Evolutionary conservation across 2,888 invertebrate species (phyloP).

Genomic region (Muschampia plurimacula): DNA sequence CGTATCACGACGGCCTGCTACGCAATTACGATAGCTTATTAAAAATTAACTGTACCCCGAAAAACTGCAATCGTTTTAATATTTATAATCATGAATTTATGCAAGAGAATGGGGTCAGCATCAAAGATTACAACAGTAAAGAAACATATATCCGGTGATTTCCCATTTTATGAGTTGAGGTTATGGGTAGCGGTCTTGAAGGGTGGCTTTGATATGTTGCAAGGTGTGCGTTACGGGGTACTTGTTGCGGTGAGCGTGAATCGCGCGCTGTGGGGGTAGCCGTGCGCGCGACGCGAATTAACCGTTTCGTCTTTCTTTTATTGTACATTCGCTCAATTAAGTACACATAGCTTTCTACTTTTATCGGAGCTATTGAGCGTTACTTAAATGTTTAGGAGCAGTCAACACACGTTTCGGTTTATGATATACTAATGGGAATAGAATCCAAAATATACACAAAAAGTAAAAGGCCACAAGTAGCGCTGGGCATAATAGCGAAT

Average conservation of each 20-base stretch:
- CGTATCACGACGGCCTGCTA: constrained; percentile 75
- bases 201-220: too few relatives aligned
- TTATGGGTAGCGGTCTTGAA: too few relatives aligned
- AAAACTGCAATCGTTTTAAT: constrained; percentile 8
- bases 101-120: not conserved
- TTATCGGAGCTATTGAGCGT: too few relatives aligned
- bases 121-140: too few relatives aligned
- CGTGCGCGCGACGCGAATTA: too few relatives aligned
- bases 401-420: not conserved
- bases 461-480: not conserved
- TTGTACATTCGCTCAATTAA: too few relatives aligned
- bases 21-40: constrained; percentile 82
- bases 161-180: too few relatives aligned
- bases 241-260: not conserved
- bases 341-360: too few relatives aligned
- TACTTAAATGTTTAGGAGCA: not conserved
- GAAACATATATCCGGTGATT: too few relatives aligned
- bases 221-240: not conserved
- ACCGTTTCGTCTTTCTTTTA: too few relatives aligned
- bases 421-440: not conserved
- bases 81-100: not conserved
- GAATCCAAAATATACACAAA: not conserved
- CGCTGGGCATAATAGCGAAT: constrained; percentile 68
- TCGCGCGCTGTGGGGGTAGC: not conserved
- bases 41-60: constrained; percentile 68